phyloP scores from a whole-genome alignment of 23 tunicate species.

The Ascidia mentula region DNA sequence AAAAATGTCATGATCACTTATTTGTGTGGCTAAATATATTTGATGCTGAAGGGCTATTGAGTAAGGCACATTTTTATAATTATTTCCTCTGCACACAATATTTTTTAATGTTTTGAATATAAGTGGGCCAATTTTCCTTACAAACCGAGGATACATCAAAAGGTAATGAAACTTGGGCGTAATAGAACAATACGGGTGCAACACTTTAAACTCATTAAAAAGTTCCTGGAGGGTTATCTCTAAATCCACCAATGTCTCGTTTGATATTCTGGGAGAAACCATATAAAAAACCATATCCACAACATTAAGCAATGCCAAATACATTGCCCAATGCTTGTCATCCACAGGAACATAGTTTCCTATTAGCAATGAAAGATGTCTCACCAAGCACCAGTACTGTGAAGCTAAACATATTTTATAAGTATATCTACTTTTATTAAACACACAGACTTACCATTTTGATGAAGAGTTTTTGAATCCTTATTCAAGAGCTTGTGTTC shows the following conservation, averaged over 20 bases:
- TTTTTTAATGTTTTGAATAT: neutral
- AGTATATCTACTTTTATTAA: too few species aligned
- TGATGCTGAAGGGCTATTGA: constrained; percentile 9
- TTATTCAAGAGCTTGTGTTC: neutral
- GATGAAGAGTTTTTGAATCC: neutral
- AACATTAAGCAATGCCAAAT: constrained; percentile 10
- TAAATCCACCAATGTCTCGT: neutral
- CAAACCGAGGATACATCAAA: constrained; percentile 4
- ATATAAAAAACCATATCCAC: constrained; percentile 28
- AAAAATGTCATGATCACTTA: neutral
- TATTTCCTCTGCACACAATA: neutral
- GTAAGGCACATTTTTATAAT: constrained; percentile 8
- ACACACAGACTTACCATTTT: neutral
- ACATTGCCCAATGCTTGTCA: constrained; percentile 17
- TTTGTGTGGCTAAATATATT: neutral
- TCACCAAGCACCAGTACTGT: constrained; percentile 22
- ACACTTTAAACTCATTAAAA: neutral
- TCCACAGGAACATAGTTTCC: neutral
- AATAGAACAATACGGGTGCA: neutral
- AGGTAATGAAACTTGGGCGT: neutral
- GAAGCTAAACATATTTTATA: constrained; percentile 12
- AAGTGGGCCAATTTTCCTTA: constrained; percentile 21
- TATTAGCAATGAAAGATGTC: constrained; percentile 16
- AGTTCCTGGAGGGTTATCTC: neutral
- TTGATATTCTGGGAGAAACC: constrained; percentile 24